phyloP scores from a whole-genome alignment of 1,140 invertebrate species.

The Monochamus saltuarius region DNA sequence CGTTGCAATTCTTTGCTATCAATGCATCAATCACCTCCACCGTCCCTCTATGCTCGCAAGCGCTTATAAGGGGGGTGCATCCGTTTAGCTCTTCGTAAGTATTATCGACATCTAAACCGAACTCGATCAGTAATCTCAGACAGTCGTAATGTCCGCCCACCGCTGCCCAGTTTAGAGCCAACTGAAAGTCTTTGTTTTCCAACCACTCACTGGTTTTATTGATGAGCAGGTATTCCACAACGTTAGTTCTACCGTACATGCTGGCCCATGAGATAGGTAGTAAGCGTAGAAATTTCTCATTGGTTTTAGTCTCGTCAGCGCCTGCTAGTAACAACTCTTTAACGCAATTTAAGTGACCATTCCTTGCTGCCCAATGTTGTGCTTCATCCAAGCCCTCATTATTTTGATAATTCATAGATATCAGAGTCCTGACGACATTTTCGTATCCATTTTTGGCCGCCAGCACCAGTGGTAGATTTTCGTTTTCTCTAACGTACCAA shows the following conservation, averaged over 20 bases:
- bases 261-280: conserved; percentile 1
- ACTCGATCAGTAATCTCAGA: background rate
- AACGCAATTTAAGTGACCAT: background rate
- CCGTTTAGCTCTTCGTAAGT: background rate
- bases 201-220: background rate
- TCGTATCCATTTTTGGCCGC: conserved; percentile 1
- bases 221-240: background rate
- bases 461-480: conserved; percentile 2
- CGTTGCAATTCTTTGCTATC: background rate
- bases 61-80: background rate
- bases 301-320: background rate
- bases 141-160: background rate
- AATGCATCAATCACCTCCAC: background rate
- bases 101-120: background rate
- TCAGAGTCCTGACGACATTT: background rate
- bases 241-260: background rate
- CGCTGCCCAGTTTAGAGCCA: conserved; percentile 1
- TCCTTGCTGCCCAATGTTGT: background rate
- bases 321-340: background rate
- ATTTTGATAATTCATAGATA: background rate
- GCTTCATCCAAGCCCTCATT: conserved; percentile 1
- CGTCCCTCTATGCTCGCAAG: background rate
- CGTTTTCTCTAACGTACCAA: background rate
- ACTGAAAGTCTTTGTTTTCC: background rate
- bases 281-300: background rate